A percentile compares a stretch with the other conserved stretches of the same genome.
These are phyloP conservation scores for Fabriciana adippe DNA, from an alignment of 2,888 invertebrate species.

Conservation along the genomic window DNA sequence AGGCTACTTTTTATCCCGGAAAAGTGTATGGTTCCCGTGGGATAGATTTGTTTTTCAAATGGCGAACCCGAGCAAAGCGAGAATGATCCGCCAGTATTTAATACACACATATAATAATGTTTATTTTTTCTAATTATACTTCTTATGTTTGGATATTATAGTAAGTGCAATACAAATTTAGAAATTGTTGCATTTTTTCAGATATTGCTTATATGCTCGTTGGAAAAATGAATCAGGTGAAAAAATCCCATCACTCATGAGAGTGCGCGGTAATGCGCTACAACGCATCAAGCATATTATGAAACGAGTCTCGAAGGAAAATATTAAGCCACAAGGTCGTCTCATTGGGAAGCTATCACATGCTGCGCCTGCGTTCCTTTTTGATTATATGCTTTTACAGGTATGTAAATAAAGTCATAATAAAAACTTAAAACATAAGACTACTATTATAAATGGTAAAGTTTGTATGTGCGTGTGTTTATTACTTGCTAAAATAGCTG, in stretches of 20 bases:
- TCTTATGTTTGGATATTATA: neutral
- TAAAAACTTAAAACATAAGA: too few species aligned
- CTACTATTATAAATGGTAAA: neutral
- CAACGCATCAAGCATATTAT: conserved; percentile 97
- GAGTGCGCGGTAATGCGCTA: conserved; percentile 92
- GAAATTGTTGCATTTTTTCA: conserved; percentile 50
- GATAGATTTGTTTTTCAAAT: too few species aligned
- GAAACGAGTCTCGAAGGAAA: conserved; percentile 99
- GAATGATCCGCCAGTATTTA: too few species aligned
- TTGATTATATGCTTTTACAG: conserved; percentile 93
- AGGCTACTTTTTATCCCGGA: too few species aligned
- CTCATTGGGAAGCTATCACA: conserved; percentile 98
- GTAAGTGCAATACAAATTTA: conserved; percentile 21
- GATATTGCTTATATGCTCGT: conserved; percentile 94
- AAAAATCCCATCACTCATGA: conserved; percentile 91
- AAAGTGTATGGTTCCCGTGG: too few species aligned
- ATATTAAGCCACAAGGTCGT: conserved; percentile 97
- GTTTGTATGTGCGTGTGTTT: too few species aligned
- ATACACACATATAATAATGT: too few species aligned
- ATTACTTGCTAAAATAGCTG: too few species aligned
- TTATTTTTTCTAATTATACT: too few species aligned
- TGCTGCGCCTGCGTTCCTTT: conserved; percentile 96
- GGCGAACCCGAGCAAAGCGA: too few species aligned
- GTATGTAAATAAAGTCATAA: conserved; percentile 43
- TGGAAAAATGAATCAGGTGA: conserved; percentile 95